Conservation (phyloP, 2,888 invertebrate genomes). For the Tribolium freemani region DNA sequence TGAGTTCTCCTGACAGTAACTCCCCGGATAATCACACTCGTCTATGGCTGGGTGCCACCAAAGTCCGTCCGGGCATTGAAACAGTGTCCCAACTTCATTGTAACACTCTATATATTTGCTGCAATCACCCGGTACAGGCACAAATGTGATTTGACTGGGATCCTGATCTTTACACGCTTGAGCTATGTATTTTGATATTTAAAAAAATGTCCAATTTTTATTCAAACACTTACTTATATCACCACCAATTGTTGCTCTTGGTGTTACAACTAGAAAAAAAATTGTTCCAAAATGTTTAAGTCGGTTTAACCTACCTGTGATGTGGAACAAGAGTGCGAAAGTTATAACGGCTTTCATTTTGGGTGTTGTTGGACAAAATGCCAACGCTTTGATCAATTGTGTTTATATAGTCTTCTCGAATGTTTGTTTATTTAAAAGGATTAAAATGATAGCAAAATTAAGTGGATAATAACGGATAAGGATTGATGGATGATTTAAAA, state of each 20-base stretch:
- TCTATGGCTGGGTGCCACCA: constrained; percentile 38
- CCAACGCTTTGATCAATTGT: too few relatives aligned
- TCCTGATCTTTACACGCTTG: background rate
- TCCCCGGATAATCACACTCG: constrained; percentile 47
- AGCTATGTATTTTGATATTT: background rate
- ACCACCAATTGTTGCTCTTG: background rate
- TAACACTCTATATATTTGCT: constrained; percentile 34
- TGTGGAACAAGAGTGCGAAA: background rate
- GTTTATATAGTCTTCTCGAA: too few relatives aligned
- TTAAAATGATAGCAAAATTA: too few relatives aligned
- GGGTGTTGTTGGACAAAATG: too few relatives aligned
- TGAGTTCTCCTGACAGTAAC: constrained; percentile 5
- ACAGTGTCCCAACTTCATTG: constrained; percentile 39
- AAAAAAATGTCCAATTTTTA: background rate
- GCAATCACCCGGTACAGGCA: constrained; percentile 37
- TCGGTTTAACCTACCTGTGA: background rate
- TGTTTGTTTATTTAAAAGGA: too few relatives aligned
- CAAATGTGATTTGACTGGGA: background rate
- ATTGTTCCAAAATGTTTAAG: background rate
- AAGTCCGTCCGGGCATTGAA: constrained; percentile 31
- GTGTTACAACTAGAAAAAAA: background rate
- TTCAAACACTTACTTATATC: background rate
- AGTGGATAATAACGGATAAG: too few relatives aligned
- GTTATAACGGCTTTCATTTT: background rate
- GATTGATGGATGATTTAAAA: too few relatives aligned